These are phyloP conservation scores for Toxonevra muliebris DNA, from an alignment of 2,888 invertebrate genomes.

Conservation along the genomic window DNA sequence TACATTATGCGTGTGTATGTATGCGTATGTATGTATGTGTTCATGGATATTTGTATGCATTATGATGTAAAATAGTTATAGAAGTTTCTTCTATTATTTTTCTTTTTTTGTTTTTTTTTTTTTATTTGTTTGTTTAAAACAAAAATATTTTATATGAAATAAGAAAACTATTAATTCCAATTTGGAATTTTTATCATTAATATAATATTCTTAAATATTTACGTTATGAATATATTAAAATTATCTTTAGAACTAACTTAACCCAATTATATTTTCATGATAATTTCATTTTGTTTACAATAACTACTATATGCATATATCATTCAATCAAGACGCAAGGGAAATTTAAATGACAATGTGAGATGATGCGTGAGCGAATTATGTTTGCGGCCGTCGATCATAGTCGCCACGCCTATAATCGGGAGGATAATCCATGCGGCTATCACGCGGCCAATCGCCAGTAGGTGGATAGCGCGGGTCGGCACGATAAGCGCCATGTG, in stretches of 20 bases:
- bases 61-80: no score
- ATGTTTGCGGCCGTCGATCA: slow-evolving; percentile 57
- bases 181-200: slow-evolving; percentile 34
- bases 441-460: slow-evolving; percentile 57
- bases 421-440: slow-evolving; percentile 66
- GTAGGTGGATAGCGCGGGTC: slow-evolving; percentile 66
- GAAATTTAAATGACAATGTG: slow-evolving; percentile 21
- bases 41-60: neutral
- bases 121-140: no score
- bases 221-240: no score
- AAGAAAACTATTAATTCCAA: slow-evolving; percentile 35
- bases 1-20: slow-evolving; percentile 13
- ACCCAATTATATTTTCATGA: no score
- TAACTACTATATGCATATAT: slow-evolving; percentile 23
- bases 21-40: neutral
- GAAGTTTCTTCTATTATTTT: no score
- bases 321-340: slow-evolving; percentile 17
- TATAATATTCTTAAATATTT: slow-evolving; percentile 11
- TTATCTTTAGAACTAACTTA: no score
- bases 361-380: slow-evolving; percentile 33
- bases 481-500: slow-evolving; percentile 62
- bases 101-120: no score
- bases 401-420: slow-evolving; percentile 65
- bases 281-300: no score
- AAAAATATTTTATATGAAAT: neutral